Evolutionary conservation across 1,140 invertebrate species (phyloP), one percentile per base, ranked within the genome.

Genomic region (Micrasema minimum): DNA sequence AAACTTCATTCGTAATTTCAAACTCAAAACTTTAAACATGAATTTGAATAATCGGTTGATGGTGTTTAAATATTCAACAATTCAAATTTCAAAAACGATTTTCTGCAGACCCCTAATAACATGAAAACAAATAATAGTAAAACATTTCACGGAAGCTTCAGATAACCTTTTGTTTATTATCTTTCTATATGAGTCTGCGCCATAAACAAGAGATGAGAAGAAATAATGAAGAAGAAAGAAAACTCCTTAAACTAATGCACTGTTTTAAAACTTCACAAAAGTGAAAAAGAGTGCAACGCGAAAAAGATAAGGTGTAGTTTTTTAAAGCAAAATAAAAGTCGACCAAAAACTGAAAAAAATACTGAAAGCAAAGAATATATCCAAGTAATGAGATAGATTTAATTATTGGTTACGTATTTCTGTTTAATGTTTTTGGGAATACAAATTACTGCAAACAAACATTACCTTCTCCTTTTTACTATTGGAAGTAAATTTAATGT

Each of bases 171-270:
- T 48, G 16, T 20, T 20, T 10, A 10, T 16, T 10, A 10, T 16
- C 16, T 18, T 48, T 48, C 16, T 48, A 10, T 48, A 16, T 48
- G 18, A 11, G 20, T 16, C n/a, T n/a, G 16, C 18, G 16, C 46
- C 18, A 48, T 48, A 22, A 16, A 22, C 46, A 20, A 20, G 45
- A 10, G 14, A 20, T 11, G 55, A 16, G 55, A 16, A 20, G 6
- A 41, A 7, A 35, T 10, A 20, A 16, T 14, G 14, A 20, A 23
- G 31, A 53, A 43, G 53, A 72, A 67, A 72, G 70, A 67, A 72
- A 72, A 66, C 70, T 67, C 70, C 66, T 72, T 67, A 72, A 72
- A 72, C 64, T 72, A 72, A 72, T 72, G 64, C 64, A 67, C 65
- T 72, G 65, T 48, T 67, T 72, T 50, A 61, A 59, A 18, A 59